Percentiles rank a stretch among this genome's conserved stretches.
Conservation (phyloP, 2,888 invertebrate genomes). For the Cryptocheilus praepositus region DNA sequence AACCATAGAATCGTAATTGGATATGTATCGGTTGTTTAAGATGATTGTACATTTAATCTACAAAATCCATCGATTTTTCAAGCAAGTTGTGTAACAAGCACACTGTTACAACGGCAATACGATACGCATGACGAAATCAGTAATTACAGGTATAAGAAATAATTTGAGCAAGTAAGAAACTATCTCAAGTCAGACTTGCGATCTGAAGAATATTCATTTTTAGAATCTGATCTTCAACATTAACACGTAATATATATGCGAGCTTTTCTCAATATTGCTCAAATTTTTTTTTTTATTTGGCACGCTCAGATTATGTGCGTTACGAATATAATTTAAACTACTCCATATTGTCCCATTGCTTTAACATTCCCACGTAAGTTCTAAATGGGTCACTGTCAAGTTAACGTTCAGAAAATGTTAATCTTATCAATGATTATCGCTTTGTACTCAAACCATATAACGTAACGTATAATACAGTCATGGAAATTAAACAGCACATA, state of each 20-base stretch:
- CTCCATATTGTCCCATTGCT: not conserved
- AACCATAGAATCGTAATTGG: too few relatives aligned
- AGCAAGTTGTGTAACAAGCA: too few relatives aligned
- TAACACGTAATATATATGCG: conserved; percentile 35
- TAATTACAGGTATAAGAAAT: conserved; percentile 14
- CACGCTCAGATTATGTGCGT: conserved; percentile 35
- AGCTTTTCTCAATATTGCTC: conserved; percentile 16
- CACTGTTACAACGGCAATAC: too few relatives aligned
- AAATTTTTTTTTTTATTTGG: conserved; percentile 33
- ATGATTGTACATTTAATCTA: too few relatives aligned
- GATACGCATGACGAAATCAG: too few relatives aligned
- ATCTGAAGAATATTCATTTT: conserved; percentile 26
- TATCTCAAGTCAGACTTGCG: conserved; percentile 35
- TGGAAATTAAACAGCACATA: too few relatives aligned
- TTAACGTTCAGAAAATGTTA: too few relatives aligned
- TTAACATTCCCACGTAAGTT: not conserved
- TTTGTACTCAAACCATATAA: too few relatives aligned
- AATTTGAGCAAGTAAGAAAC: conserved; percentile 44
- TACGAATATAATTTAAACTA: not conserved
- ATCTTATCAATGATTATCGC: too few relatives aligned
- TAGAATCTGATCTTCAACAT: conserved; percentile 28
- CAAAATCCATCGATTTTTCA: too few relatives aligned
- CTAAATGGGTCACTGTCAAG: not conserved
- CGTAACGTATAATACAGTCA: too few relatives aligned
- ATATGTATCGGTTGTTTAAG: too few relatives aligned